These are phyloP conservation scores for Diplodus sargus DNA, from an alignment of 2,797 vertebrate species.

Conservation along the genomic window DNA sequence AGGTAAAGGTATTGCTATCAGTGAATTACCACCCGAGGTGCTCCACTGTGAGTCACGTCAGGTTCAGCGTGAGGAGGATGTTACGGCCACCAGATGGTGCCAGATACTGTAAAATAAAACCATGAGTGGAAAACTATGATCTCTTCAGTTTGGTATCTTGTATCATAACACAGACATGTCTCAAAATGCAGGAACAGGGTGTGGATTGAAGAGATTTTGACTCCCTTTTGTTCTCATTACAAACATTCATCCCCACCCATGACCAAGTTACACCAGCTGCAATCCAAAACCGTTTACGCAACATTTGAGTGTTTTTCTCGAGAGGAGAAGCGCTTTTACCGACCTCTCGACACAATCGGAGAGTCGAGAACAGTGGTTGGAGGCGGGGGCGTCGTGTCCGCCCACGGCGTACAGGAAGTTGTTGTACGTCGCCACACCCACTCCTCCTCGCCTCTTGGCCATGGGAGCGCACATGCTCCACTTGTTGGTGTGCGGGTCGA, in stretches of 20 bases:
- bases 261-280: constrained; percentile 1
- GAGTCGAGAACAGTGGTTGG: constrained; percentile 94
- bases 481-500: constrained; percentile 98
- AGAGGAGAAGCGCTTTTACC: constrained; percentile 36
- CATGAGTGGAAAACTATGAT: constrained; percentile 27
- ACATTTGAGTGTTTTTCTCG: constrained; percentile 26
- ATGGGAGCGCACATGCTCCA: constrained; percentile 95
- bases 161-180: constrained; percentile 18
- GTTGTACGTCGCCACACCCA: constrained; percentile 95
- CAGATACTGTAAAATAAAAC: constrained; percentile 59
- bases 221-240: constrained; percentile 40
- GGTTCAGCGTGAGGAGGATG: background rate
- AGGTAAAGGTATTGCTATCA: background rate
- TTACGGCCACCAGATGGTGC: constrained; percentile 78
- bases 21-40: background rate
- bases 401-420: constrained; percentile 96
- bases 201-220: constrained; percentile 16
- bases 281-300: constrained; percentile 12
- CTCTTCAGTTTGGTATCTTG: constrained; percentile 1
- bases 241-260: constrained; percentile 14
- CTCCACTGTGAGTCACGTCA: background rate
- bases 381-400: constrained; percentile 96
- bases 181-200: constrained; percentile 56
- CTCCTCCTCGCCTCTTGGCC: constrained; percentile 94
- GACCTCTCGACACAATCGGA: constrained; percentile 97